phyloP scores from a whole-genome alignment of 2,113 vertebrate genomes.

The Chionis minor region DNA sequence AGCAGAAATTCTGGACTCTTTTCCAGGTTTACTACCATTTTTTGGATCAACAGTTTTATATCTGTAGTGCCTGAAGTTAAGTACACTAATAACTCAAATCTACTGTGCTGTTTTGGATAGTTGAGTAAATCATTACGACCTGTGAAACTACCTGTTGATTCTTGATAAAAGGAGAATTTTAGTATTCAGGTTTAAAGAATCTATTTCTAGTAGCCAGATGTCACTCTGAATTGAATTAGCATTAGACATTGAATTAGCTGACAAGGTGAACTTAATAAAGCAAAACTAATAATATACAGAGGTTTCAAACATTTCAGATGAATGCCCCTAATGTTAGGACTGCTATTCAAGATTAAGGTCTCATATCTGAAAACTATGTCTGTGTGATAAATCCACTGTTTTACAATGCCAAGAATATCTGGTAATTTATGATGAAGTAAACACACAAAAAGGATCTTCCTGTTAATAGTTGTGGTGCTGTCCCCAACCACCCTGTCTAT shows the following conservation, averaged over 20 bases:
- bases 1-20: background rate
- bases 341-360: background rate
- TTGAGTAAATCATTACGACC: background rate
- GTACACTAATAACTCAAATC: background rate
- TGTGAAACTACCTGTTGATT: background rate
- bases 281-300: background rate
- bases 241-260: background rate
- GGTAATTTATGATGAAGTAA: background rate
- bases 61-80: background rate
- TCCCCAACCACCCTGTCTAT: background rate
- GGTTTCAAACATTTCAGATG: background rate
- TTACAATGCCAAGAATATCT: background rate
- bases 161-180: background rate
- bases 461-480: background rate
- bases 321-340: background rate
- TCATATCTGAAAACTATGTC: background rate
- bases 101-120: background rate
- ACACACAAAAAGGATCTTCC: background rate
- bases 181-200: background rate
- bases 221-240: background rate
- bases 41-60: background rate
- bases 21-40: background rate
- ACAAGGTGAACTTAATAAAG: background rate
- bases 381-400: background rate
- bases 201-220: background rate